Evolutionary conservation across 2,888 invertebrate genomes (phyloP).

Genomic region (Macrosoma leucophasiata): DNA sequence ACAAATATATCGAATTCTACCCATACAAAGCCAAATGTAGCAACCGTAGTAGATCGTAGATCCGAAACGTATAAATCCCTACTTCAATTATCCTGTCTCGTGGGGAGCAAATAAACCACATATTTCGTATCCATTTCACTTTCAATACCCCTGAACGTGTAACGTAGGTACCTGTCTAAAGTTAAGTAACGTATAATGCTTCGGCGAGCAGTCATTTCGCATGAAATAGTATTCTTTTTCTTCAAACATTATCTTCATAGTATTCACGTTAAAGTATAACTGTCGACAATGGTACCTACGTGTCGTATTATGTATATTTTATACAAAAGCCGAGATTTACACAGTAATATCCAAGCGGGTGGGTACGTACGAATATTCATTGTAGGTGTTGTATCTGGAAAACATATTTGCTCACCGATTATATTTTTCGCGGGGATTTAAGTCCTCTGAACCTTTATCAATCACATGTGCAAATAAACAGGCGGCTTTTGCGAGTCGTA

Average conservation of each 20-base stretch:
- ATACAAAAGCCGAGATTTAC: conserved; percentile 19
- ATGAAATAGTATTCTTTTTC: conserved; percentile 14
- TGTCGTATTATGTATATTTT: conserved; percentile 21
- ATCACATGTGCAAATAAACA: conserved; percentile 38
- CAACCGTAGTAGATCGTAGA: conserved; percentile 45
- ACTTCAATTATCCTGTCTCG: conserved; percentile 66
- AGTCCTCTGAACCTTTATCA: conserved; percentile 39
- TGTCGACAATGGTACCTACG: conserved; percentile 11
- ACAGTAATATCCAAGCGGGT: too few species aligned
- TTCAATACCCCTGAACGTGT: conserved; percentile 41
- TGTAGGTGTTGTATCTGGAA: too few species aligned
- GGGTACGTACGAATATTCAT: too few species aligned
- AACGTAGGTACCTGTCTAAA: conserved; percentile 35
- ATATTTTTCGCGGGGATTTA: too few species aligned
- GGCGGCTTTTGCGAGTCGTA: conserved; percentile 26
- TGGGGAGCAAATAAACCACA: conserved; percentile 58
- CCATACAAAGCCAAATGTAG: conserved; percentile 29
- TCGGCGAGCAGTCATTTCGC: conserved; percentile 16
- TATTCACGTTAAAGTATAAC: conserved; percentile 12
- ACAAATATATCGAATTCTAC: conserved; percentile 29
- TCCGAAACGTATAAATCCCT: conserved; percentile 64
- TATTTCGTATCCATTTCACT: conserved; percentile 55
- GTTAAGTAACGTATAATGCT: conserved; percentile 33
- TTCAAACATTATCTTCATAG: conserved; percentile 7
- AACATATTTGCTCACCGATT: too few species aligned